A percentile compares a stretch with the other conserved stretches of the same genome.
These are phyloP conservation scores for Acanthaster planci DNA, from an alignment of 35 echinoderm and acorn worm genomes.

Conservation along the genomic window DNA sequence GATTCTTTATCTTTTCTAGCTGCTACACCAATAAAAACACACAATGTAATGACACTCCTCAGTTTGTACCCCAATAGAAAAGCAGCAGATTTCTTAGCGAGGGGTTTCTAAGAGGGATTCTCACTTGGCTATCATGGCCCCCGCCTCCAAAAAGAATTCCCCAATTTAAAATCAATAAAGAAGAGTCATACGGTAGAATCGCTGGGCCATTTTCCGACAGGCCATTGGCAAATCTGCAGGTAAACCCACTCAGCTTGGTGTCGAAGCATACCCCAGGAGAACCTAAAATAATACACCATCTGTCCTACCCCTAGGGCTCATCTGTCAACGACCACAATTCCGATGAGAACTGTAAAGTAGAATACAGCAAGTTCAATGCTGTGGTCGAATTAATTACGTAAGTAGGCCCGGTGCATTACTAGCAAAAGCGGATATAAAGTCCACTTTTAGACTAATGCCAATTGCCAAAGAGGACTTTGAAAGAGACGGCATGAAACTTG, in stretches of 20 bases:
- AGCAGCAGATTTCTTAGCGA: neutral
- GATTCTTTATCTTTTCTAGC: no score
- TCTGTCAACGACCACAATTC: conserved; percentile 35
- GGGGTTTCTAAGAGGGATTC: neutral
- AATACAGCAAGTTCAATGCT: conserved; percentile 29
- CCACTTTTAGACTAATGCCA: conserved; percentile 33
- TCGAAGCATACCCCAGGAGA: neutral
- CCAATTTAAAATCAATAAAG: conserved; percentile 33
- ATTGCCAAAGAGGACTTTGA: conserved; percentile 28
- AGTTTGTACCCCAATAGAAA: neutral
- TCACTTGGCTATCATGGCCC: neutral
- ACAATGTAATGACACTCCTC: neutral
- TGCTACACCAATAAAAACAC: neutral
- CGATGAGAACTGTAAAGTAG: neutral
- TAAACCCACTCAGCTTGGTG: neutral
- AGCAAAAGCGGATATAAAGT: conserved; percentile 47
- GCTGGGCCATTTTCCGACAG: neutral
- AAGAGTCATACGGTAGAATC: neutral
- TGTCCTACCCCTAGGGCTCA: conserved; percentile 8
- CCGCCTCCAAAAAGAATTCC: neutral
- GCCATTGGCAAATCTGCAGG: neutral
- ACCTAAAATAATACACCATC: conserved; percentile 35
- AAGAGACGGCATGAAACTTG: conserved; percentile 1
- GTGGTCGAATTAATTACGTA: no score
- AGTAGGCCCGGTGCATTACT: neutral